Evolutionary conservation across 92 coral and sea anemone species (phyloP).

Genomic region (Parazoanthus atlanticus): DNA sequence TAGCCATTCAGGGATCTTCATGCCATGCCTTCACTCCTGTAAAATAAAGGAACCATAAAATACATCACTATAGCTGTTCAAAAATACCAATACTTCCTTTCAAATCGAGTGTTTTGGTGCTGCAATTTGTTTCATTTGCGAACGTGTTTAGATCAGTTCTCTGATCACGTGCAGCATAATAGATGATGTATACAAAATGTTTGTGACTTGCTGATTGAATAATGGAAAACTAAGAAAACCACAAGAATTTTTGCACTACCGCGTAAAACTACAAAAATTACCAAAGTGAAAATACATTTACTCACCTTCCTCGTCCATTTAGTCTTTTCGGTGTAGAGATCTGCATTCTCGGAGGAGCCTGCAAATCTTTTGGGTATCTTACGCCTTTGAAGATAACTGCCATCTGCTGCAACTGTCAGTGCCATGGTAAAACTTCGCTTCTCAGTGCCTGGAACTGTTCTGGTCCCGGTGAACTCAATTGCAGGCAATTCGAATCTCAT

Average conservation of each 20-base stretch:
- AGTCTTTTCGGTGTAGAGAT: conserved; percentile 42
- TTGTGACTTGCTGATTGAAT: not conserved
- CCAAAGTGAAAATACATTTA: not conserved
- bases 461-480: not conserved
- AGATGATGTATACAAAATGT: conserved; percentile 17
- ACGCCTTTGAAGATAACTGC: conserved; percentile 41
- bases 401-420: conserved; percentile 42
- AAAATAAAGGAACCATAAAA: conserved; percentile 33
- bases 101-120: conserved; percentile 9
- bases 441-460: too few species aligned
- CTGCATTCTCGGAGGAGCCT: conserved; percentile 44
- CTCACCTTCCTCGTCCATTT: conserved; percentile 34
- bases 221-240: conserved; percentile 22
- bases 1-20: conserved; percentile 37
- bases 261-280: not conserved
- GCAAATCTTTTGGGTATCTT: conserved; percentile 32
- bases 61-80: conserved; percentile 26
- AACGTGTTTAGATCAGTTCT: not conserved
- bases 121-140: conserved; percentile 8
- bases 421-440: not conserved
- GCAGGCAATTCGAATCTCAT: conserved; percentile 54
- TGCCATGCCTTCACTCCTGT: conserved; percentile 44
- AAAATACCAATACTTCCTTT: conserved; percentile 11
- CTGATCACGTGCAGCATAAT: conserved; percentile 11
- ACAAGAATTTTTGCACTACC: conserved; percentile 4